Evolutionary conservation across 2,888 invertebrate species (phyloP), one percentile per base, ranked within the genome.

Genomic region (Pegoplata infirma): DNA sequence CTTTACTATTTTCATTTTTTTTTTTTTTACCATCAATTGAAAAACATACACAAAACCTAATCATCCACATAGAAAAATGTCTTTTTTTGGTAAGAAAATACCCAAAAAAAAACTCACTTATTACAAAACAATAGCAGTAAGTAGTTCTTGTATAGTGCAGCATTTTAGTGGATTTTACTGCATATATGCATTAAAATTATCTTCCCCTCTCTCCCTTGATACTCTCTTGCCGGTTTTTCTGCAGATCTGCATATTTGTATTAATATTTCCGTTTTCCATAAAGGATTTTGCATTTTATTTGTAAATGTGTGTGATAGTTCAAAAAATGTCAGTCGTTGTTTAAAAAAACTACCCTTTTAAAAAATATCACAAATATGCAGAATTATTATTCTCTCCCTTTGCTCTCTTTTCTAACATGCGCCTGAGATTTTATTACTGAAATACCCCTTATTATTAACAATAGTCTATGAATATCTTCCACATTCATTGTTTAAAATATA

Each of bases 11-110:
- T n/a, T n/a, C n/a, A n/a, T n/a, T n/a, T n/a, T 44, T 69, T 66
- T 68, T 58, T 58, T 61, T 56, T 76, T 55, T 49, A 68, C 66
- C 76, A 78, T 79, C 73, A 76, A 64, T 75, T 63, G 67, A 78
- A 72, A 76, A 58, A 66, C 23, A 49, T n/a, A n/a, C 66, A 56
- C 23, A 55, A 61, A 49, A 49, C n/a, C 63, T 63, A 63, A 63
- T 49, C 61, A 74, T 14, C 32, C 46, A 49, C 46, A 40, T 40
- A n/a, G 36, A 40, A 40, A 36, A 40, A 1, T n/a, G 5, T 12
- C 5, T 40, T 2, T 3, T 40, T 40, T 73, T 14, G 32, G 19
- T 46, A 66, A 66, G 55, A 67, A 79, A 69, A 46, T 32, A 49
- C 53, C 36, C 12, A 61, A 78, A 71, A 55, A 74, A 32, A 25